Base-by-base conservation (phyloP, 2,888 invertebrate species). In the Caenorhabditis sp. region DNA sequence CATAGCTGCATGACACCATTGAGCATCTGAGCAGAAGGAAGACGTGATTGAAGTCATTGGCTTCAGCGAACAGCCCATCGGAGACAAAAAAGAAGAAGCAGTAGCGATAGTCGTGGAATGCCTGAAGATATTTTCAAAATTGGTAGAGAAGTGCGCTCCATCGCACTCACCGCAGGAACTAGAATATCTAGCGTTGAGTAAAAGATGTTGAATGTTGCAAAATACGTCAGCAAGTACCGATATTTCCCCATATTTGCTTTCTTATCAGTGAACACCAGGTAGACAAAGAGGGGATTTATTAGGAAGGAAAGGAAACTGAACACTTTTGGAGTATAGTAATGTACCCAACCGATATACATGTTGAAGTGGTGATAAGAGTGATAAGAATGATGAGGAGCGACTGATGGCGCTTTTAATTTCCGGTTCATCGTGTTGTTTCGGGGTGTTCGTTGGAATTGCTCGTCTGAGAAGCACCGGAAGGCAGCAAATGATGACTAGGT, bases 81-180 rank as follows among this genome's bases (percentile, higher is more conserved):
- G 69, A 32, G 22, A 69, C 47, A 47, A 69, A 69, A 2, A 58
- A 47, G 9, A 60, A 58, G n/a, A 69, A 69, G 9, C 69, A 58
- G 26, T 50, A 58, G 20, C 69, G 58, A n/a, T 40, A 58, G 22
- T 50, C 58, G 20, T 58, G 58, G 32, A 69, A 47, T 6, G 47
- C 69, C 69, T 44, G 32, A 20, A 40, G 50, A 26, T 13, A 13
- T 35, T 35, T n/a, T n/a, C n/a, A n/a, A n/a, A n/a, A n/a, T n/a
- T 18, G 50, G 50, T 2, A 13, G 70, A 60, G 26, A 70, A 70
- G 26, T 24, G 50, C 13, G 3, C 3, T 44, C 11, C 44, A 44
- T 44, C 3, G 44, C n/a, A n/a, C n/a, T n/a, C n/a, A n/a, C n/a
- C n/a, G n/a, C n/a, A 13, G 40, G 47, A 47, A 47, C 18, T 18